Conservation (phyloP, 1,140 invertebrate genomes). For the Lepidostoma basale region DNA sequence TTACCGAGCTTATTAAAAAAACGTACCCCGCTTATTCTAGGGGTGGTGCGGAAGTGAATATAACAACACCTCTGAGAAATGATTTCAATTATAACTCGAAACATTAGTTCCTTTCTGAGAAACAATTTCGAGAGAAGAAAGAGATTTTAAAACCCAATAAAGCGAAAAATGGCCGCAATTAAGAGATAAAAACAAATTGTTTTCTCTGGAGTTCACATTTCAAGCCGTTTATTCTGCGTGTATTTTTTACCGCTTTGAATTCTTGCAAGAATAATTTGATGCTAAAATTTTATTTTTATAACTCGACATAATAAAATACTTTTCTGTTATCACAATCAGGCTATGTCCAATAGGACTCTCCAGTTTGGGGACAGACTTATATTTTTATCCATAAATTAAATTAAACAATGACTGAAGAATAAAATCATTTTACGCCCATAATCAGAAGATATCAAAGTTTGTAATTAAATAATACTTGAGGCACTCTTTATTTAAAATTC, state of each 20-base stretch:
- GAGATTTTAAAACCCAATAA: conserved; percentile 17
- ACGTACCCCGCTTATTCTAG: no score
- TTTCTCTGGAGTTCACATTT: conserved; percentile 4
- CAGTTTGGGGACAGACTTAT: no score
- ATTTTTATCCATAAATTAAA: no score
- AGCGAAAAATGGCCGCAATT: conserved; percentile 25
- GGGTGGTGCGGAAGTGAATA: conserved; percentile 10
- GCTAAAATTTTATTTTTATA: background rate
- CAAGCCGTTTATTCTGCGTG: background rate
- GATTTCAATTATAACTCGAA: conserved; percentile 25
- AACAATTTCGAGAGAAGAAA: background rate
- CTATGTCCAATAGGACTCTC: no score
- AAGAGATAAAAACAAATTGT: conserved; percentile 22
- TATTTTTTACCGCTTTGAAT: conserved; percentile 3
- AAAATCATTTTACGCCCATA: no score
- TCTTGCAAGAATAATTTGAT: background rate
- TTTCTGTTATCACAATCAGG: no score
- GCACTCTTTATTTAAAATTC: no score
- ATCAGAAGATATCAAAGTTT: no score
- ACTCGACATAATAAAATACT: background rate
- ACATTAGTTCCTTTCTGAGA: conserved; percentile 18
- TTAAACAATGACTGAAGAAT: no score
- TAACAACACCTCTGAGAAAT: conserved; percentile 2
- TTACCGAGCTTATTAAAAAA: no score
- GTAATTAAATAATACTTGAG: no score